Percentiles rank a stretch among this genome's conserved stretches.
Conservation (phyloP, 2,113 vertebrate species). For the Symphodus melops region DNA sequence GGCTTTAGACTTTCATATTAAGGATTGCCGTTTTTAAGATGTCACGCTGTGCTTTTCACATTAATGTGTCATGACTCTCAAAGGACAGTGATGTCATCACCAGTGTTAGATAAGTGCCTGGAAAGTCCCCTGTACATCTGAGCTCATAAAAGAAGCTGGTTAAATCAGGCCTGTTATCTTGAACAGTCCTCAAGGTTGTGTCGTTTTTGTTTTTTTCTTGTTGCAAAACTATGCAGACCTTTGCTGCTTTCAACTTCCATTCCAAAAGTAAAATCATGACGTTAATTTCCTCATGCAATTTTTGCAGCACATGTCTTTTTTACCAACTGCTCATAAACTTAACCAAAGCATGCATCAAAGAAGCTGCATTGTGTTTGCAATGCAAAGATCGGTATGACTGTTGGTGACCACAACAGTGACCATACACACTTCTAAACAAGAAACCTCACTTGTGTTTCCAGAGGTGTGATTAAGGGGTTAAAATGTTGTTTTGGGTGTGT, state of each 20-base stretch:
- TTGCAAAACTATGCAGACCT: too few relatives aligned
- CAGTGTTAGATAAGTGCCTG: constrained; percentile 47
- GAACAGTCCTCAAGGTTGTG: not conserved
- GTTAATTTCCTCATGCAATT: constrained; percentile 11
- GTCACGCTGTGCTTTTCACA: not conserved
- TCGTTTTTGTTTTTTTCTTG: too few relatives aligned
- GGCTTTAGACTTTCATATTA: not conserved
- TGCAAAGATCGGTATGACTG: too few relatives aligned
- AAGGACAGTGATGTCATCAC: constrained; percentile 51
- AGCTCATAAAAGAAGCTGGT: constrained; percentile 28
- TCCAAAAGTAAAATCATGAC: too few relatives aligned
- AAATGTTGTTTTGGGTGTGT: too few relatives aligned
- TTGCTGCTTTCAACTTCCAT: too few relatives aligned
- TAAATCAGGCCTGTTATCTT: constrained; percentile 20
- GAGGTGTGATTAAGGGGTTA: too few relatives aligned
- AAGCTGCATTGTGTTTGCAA: too few relatives aligned
- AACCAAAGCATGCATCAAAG: too few relatives aligned
- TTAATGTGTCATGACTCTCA: constrained; percentile 20
- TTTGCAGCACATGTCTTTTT: not conserved
- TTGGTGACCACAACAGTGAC: too few relatives aligned
- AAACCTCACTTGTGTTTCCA: too few relatives aligned
- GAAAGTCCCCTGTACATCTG: constrained; percentile 44
- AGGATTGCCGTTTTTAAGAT: not conserved
- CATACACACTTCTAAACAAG: too few relatives aligned
- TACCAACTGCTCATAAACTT: not conserved